Base-by-base conservation (phyloP, 2,797 vertebrate species). In the Distichodus sexfasciatus region DNA sequence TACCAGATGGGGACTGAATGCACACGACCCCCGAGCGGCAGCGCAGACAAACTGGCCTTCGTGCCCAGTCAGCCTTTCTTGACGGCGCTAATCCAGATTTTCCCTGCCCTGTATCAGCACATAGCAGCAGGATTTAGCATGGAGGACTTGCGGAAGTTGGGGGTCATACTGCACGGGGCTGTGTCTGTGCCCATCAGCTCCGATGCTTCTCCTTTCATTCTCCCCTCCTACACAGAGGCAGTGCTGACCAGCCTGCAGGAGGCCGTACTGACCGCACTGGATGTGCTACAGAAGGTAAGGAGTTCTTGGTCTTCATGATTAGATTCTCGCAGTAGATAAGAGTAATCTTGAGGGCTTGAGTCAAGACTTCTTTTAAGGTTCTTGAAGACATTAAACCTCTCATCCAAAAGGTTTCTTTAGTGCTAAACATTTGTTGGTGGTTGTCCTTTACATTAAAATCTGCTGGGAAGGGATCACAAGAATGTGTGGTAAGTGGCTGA, bases 51-150 rank as follows among this genome's bases (percentile, higher is more conserved):
- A 87, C 85, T 94, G 62, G 91, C 93, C 77, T 99, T 99, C 70
- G 95, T 98, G 85, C 97, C 97, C 43, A 98, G 97, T 79, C 97
- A 99, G 88, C 96, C 96, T 74, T 99, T 98, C 88, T 94, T 99
- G 80, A 98, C 97, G 35, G 97, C 97, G 36, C 86, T 99, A 84
- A 91, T 98, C 83, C 97, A 99, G 64, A 99, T 99, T 83, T 99
- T 98, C 83, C 97, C 97, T 4, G 95, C 97, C 23, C 93, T 99
- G 77, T 99, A 99, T 87, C 96, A 96, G 77, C 97, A 98, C 88
- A 96, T 99, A 79, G 97, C 97, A 86, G 87, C 86, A 64, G 94
- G 95, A 81, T 99, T 99, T 86, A 97, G 93, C 74, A 98, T 98
- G 97, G 95, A 96, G 69, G 97, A 99, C 72, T 91, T 99, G 78